These are phyloP conservation scores for Gymnocypris eckloni DNA, from an alignment of 2,797 vertebrate genomes.

Conservation along the genomic window DNA sequence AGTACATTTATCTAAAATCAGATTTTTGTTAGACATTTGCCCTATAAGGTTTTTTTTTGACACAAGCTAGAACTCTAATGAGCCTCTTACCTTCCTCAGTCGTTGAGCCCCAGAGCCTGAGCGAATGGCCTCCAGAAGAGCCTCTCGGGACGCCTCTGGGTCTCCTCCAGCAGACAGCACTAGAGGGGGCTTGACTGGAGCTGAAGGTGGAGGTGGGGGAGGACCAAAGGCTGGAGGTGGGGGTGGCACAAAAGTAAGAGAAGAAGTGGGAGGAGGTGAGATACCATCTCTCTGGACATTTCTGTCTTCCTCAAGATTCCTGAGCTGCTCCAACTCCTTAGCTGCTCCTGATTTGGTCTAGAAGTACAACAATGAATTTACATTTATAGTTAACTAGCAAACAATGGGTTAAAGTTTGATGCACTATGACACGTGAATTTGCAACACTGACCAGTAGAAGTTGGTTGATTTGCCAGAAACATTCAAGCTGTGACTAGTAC, in stretches of 20 bases:
- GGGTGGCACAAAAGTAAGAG: constrained; percentile 37
- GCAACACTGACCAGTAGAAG: neutral
- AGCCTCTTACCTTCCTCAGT: constrained; percentile 86
- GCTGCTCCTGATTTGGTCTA: constrained; percentile 87
- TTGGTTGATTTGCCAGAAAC: neutral
- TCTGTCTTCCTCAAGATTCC: constrained; percentile 61
- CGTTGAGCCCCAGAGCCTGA: constrained; percentile 87
- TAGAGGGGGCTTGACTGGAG: constrained; percentile 59
- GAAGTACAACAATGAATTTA: constrained; percentile 24
- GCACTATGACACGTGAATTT: neutral
- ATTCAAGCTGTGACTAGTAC: neutral
- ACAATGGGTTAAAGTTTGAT: neutral
- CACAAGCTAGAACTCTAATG: neutral
- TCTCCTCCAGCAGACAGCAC: constrained; percentile 60
- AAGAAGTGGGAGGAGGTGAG: constrained; percentile 53
- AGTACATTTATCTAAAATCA: neutral
- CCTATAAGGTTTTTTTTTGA: neutral
- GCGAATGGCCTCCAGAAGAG: constrained; percentile 92
- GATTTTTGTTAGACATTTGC: neutral
- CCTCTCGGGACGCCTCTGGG: constrained; percentile 78
- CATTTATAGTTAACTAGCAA: constrained; percentile 28
- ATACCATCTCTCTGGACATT: constrained; percentile 45
- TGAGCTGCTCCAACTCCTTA: constrained; percentile 81
- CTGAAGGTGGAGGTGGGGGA: constrained; percentile 60
- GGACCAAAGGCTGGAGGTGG: constrained; percentile 50